Conservation (phyloP, 2,888 invertebrate species). For the Koerneria pararmatus region DNA sequence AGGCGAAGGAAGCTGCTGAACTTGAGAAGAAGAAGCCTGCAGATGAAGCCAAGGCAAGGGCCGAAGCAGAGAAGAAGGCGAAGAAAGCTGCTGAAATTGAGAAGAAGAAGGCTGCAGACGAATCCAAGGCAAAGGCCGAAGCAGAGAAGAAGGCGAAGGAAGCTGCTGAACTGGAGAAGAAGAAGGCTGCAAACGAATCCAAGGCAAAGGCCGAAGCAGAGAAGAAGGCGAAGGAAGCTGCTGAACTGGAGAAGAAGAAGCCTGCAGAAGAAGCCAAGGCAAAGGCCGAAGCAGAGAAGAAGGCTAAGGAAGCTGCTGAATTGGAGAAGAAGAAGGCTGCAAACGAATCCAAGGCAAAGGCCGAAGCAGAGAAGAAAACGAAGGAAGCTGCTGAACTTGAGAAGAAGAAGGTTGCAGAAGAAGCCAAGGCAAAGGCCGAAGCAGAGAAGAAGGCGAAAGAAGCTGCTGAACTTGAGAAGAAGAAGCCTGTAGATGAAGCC, state of each 20-base stretch:
- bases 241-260: slow-evolving; percentile 7
- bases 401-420: not conserved
- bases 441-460: slow-evolving; percentile 12
- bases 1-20: slow-evolving; percentile 15
- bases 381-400: not conserved
- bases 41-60: slow-evolving; percentile 7
- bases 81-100: slow-evolving; percentile 15
- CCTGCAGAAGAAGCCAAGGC: slow-evolving; percentile 2
- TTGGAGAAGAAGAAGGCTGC: no score
- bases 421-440: not conserved
- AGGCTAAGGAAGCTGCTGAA: slow-evolving; percentile 3
- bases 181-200: no score
- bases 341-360: not conserved
- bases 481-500: slow-evolving; percentile 18
- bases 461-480: slow-evolving; percentile 6
- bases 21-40: not conserved
- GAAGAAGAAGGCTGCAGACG: not conserved
- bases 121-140: slow-evolving; percentile 8
- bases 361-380: slow-evolving; percentile 3
- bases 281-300: slow-evolving; percentile 8
- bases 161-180: slow-evolving; percentile 13
- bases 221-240: slow-evolving; percentile 15
- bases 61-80: slow-evolving; percentile 22
- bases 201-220: slow-evolving; percentile 5
- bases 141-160: slow-evolving; percentile 11